A percentile compares a stretch with the other conserved stretches of the same genome.
Conservation (phyloP, 2,888 invertebrate species). For the Zaprionus lineosus region DNA sequence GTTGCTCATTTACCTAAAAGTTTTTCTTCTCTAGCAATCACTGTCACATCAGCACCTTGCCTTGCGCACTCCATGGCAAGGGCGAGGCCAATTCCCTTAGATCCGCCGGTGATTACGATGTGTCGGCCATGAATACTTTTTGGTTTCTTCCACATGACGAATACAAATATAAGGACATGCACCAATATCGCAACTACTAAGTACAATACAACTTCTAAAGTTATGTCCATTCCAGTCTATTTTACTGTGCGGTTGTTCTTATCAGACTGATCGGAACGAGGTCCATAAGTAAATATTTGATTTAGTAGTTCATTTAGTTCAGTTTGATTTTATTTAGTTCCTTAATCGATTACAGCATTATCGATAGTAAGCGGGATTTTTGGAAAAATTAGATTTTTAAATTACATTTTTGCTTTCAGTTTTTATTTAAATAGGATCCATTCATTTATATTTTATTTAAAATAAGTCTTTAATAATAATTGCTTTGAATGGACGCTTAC, state of each 20-base stretch:
- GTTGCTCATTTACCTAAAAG: constrained; percentile 85
- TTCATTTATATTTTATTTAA: too few relatives aligned
- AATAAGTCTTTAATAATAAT: background rate
- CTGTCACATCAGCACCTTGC: constrained; percentile 94
- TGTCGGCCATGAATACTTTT: constrained; percentile 84
- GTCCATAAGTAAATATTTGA: too few relatives aligned
- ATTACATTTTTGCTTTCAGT: too few relatives aligned
- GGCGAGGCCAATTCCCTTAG: constrained; percentile 96
- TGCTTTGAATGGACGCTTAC: background rate
- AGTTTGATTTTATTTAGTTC: too few relatives aligned
- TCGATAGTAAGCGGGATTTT: too few relatives aligned
- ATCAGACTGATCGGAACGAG: too few relatives aligned
- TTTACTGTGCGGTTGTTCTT: too few relatives aligned
- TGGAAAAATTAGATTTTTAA: too few relatives aligned
- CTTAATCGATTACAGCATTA: too few relatives aligned
- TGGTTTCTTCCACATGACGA: constrained; percentile 75
- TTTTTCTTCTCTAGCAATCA: constrained; percentile 91
- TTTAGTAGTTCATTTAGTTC: too few relatives aligned
- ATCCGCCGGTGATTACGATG: constrained; percentile 94
- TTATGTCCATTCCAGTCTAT: constrained; percentile 76
- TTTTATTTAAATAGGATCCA: too few relatives aligned
- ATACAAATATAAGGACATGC: constrained; percentile 73
- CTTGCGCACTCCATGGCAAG: constrained; percentile 90
- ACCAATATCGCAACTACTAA: constrained; percentile 67
- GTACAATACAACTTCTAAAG: constrained; percentile 69